phyloP scores from a whole-genome alignment of 2,113 vertebrate genomes.

The human region DNA sequence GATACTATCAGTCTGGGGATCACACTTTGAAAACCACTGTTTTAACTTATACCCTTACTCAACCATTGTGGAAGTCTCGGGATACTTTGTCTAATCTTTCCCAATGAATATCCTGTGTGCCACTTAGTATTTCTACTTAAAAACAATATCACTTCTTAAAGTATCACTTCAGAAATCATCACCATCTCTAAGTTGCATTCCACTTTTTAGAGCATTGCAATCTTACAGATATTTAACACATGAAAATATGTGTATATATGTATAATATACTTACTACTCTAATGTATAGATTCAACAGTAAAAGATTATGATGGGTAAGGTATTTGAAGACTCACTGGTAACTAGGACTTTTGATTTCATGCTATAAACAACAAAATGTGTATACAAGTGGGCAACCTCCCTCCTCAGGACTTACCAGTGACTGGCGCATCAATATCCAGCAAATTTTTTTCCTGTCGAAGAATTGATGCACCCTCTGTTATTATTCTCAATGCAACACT shows the following conservation, averaged over 20 bases:
- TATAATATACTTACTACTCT: not conserved
- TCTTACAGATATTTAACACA: not conserved
- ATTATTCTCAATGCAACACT: slow-evolving; percentile 96
- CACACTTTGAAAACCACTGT: not conserved
- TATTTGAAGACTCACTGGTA: not conserved
- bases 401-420: slow-evolving; percentile 88
- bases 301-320: not conserved
- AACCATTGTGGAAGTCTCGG: not conserved
- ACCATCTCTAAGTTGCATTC: not conserved
- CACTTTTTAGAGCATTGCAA: not conserved
- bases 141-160: not conserved
- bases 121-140: not conserved
- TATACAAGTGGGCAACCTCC: not conserved
- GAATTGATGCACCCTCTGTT: slow-evolving; percentile 95
- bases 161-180: not conserved
- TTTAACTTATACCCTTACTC: not conserved
- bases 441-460: slow-evolving; percentile 96
- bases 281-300: not conserved
- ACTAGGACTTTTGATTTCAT: not conserved
- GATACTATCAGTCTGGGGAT: not conserved
- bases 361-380: not conserved
- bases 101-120: not conserved
- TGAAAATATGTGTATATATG: not conserved
- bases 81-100: not conserved
- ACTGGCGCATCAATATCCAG: slow-evolving; percentile 99